Evolutionary conservation across 2,797 vertebrate genomes (phyloP).

Genomic region (Serranus cabrilla): DNA sequence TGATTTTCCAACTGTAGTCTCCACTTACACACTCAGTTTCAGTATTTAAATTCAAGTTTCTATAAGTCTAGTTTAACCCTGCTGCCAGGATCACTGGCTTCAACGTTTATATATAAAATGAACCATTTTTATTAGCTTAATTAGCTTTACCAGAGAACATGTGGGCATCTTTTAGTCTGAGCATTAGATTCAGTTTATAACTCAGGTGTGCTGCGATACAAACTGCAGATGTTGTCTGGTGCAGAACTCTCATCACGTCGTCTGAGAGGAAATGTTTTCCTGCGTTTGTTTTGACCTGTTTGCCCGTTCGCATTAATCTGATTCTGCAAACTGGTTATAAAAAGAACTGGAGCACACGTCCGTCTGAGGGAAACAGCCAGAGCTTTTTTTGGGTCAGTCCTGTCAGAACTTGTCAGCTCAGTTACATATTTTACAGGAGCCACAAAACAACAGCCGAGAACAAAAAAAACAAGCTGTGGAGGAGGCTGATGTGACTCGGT

Average conservation of each 20-base stretch:
- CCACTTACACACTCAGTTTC: too few relatives aligned
- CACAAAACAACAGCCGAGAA: not conserved
- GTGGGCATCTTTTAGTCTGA: too few relatives aligned
- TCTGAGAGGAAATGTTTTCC: not conserved
- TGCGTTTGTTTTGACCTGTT: not conserved
- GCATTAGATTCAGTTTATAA: too few relatives aligned
- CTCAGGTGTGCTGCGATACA: not conserved
- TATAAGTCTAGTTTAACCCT: too few relatives aligned
- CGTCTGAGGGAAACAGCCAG: not conserved
- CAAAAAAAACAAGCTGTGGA: not conserved
- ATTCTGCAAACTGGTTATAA: not conserved
- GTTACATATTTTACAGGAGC: not conserved
- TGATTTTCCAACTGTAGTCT: too few relatives aligned
- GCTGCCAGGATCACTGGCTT: too few relatives aligned
- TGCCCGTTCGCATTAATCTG: too few relatives aligned
- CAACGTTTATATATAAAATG: not conserved
- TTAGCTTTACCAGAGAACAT: not conserved
- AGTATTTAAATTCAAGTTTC: too few relatives aligned
- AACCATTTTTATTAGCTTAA: not conserved
- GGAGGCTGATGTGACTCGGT: not conserved
- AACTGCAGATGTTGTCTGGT: too few relatives aligned
- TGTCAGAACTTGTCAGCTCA: conserved; percentile 5
- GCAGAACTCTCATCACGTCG: too few relatives aligned
- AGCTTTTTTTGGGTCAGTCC: not conserved
- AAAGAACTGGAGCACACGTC: not conserved